Evolutionary conservation across 2,888 invertebrate species (phyloP), one percentile per base, ranked within the genome.

Genomic region (Ypsolopha scabrella): DNA sequence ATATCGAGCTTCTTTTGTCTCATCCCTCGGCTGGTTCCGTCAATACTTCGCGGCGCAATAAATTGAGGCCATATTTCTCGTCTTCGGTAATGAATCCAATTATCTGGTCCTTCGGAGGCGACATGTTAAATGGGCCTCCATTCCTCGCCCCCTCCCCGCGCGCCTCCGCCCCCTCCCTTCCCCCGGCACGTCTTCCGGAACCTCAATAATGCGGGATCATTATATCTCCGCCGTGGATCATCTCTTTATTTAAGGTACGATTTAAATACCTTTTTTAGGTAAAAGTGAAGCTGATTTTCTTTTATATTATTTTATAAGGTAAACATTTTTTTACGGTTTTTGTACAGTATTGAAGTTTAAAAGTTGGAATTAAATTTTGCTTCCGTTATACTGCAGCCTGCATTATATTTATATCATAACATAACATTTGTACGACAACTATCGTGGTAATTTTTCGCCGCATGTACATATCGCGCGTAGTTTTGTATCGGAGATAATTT

Each of bases 81-180:
- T 55, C 60, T 62, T 67, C 63, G 64, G 78, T 79, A 80, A 78
- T 80, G 80, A 80, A 79, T 78, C 80, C 79, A 80, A 81, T 80
- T 79, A 81, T 76, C 71, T 75, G 62, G 65, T 67, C 71, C 67
- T 71, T 67, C 65, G 61, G 62, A 67, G 70, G 65, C 69, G 79
- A 79, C 64, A 64, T 80, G 78, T 76, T 80, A 73, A 80, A 80
- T 79, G 75, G 69, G 65, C 64, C 61, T 69, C 72, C 45, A 37
- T 38, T 33, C 37, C 37, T n/a, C 48, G 37, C 9, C 44, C 8
- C 45, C 45, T 45, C 33, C 10, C 33, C 45, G 9, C 48, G n/a
- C 48, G 7, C 33, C n/a, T 33, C 33, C 7, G 1, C 33, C 10
- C 50, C 13, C 10, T 14, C n/a, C 10, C 36, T 13, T 50, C 24